Conservation (phyloP, 2,888 invertebrate species). For the Rhamphomyia laevipes region DNA sequence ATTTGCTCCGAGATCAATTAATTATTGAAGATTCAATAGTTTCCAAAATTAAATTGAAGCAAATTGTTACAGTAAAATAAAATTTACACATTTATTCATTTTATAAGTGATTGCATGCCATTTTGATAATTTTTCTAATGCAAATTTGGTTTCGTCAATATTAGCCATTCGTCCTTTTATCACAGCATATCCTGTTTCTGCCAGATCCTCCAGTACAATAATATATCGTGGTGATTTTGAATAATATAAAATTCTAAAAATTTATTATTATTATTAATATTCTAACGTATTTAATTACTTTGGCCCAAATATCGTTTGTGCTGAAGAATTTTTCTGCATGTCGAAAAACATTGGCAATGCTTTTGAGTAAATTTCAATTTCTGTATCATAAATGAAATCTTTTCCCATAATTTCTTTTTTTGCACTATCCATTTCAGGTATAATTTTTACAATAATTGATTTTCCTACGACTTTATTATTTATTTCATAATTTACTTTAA, state of each 20-base stretch:
- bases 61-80: too few species aligned
- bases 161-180: conserved; percentile 10
- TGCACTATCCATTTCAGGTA: conserved; percentile 21
- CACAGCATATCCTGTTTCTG: conserved; percentile 9
- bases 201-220: conserved; percentile 16
- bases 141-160: conserved; percentile 12
- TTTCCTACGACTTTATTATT: conserved; percentile 1
- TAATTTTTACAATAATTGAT: conserved; percentile 24
- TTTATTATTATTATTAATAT: too few species aligned
- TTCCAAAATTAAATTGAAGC: too few species aligned
- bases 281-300: too few species aligned
- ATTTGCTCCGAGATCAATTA: too few species aligned
- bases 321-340: too few species aligned
- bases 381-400: conserved; percentile 21
- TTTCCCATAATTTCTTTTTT: conserved; percentile 22
- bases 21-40: too few species aligned
- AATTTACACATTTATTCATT: conserved; percentile 12
- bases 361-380: conserved; percentile 24
- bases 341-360: conserved; percentile 18
- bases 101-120: conserved; percentile 16
- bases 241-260: conserved; percentile 10
- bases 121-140: conserved; percentile 15
- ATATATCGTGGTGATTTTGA: conserved; percentile 10
- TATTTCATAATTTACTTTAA: conserved; percentile 10
- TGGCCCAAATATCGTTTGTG: too few species aligned